phyloP scores from a whole-genome alignment of 2,888 invertebrate genomes.

The Drosophila paramelanica region DNA sequence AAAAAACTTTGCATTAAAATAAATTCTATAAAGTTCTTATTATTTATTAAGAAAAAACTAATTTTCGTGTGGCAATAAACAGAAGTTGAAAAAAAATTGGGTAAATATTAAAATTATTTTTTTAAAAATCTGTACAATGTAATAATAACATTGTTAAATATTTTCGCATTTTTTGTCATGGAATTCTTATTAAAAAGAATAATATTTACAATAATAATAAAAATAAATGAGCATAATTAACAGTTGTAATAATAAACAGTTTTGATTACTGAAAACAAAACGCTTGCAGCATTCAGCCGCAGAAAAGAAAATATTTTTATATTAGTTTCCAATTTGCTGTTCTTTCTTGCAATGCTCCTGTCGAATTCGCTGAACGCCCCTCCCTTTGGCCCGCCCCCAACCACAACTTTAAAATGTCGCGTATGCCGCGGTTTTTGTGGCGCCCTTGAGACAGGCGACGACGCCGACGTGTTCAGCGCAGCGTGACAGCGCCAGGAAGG shows the following conservation, averaged over 20 bases:
- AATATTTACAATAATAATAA: no score
- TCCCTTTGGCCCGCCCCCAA: neutral
- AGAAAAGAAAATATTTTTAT: constrained; percentile 30
- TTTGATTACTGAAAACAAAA: neutral
- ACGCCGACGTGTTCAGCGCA: constrained; percentile 47
- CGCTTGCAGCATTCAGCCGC: neutral
- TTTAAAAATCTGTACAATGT: neutral
- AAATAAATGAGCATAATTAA: no score
- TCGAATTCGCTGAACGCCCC: neutral
- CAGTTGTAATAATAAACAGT: no score
- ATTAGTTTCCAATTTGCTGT: constrained; percentile 25
- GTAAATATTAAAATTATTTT: no score
- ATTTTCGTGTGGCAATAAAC: neutral
- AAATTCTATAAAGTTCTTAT: no score
- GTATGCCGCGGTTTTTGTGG: constrained; percentile 32
- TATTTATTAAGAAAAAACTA: neutral
- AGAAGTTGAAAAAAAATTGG: neutral
- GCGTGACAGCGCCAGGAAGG: constrained; percentile 13
- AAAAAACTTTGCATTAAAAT: no score
- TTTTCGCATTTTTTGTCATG: no score
- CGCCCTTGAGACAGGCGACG: constrained; percentile 60
- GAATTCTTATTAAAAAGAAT: no score
- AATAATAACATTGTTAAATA: no score
- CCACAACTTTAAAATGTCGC: constrained; percentile 24
- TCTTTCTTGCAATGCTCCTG: constrained; percentile 23